phyloP scores from a whole-genome alignment of 2,888 invertebrate genomes.

The Dolichomitus sp. region DNA sequence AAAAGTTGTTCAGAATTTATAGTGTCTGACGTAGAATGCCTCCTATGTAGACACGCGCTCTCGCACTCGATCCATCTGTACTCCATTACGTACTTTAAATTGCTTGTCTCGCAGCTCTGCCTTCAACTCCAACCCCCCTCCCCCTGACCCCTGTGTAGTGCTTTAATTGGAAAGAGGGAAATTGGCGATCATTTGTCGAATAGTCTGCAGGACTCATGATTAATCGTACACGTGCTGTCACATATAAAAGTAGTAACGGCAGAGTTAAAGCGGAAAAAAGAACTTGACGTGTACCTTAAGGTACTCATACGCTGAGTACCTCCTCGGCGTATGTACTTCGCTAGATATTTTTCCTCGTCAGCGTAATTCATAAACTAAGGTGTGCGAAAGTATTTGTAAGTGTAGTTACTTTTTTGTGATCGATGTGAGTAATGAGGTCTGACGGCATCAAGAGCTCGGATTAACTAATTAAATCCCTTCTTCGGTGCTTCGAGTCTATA shows the following conservation, averaged over 20 bases:
- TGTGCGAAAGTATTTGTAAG: not conserved
- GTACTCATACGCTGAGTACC: not conserved
- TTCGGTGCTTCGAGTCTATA: conserved; percentile 24
- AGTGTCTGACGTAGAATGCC: too few species aligned
- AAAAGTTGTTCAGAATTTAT: too few species aligned
- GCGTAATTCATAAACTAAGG: not conserved
- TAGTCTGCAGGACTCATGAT: conserved; percentile 30
- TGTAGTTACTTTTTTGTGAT: not conserved
- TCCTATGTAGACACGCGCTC: conserved; percentile 7
- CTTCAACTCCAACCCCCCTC: not conserved
- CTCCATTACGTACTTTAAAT: conserved; percentile 63
- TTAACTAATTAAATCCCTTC: conserved; percentile 31
- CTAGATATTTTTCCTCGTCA: not conserved
- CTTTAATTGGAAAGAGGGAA: conserved; percentile 53
- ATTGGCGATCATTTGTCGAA: conserved; percentile 23
- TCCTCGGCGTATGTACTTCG: conserved; percentile 1
- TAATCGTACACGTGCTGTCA: conserved; percentile 11
- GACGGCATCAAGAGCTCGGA: conserved; percentile 12
- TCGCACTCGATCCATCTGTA: conserved; percentile 41
- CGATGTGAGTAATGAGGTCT: not conserved
- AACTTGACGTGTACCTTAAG: not conserved
- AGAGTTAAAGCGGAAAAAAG: not conserved
- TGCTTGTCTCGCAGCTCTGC: conserved; percentile 50
- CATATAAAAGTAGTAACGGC: conserved; percentile 1
- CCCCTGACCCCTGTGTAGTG: not conserved